Conservation (phyloP, 2,888 invertebrate genomes). For the Lamellibrachia columna region DNA sequence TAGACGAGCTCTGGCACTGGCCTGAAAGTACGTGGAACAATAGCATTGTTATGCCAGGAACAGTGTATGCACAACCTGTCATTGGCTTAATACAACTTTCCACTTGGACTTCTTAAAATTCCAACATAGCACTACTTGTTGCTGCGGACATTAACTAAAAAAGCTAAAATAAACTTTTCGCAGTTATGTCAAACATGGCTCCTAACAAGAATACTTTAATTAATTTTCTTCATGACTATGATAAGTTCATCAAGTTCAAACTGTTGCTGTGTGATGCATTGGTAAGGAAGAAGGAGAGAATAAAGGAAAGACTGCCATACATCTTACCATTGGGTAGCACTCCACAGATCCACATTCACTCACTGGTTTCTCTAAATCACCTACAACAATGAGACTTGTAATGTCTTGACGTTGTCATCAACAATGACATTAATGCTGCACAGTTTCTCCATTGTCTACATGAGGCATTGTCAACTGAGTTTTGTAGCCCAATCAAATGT, state of each 20-base stretch:
- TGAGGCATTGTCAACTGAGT: neutral
- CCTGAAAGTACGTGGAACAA: conserved; percentile 43
- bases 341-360: neutral
- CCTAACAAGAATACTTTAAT: too few species aligned
- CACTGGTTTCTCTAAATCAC: conserved; percentile 38
- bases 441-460: neutral
- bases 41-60: too few species aligned
- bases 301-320: neutral
- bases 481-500: neutral
- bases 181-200: too few species aligned
- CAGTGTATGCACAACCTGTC: too few species aligned
- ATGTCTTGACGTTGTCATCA: neutral
- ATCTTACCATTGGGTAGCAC: conserved; percentile 7
- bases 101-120: neutral
- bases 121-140: neutral
- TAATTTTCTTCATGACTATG: too few species aligned
- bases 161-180: neutral
- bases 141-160: neutral
- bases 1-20: conserved; percentile 59
- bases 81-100: neutral
- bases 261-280: neutral
- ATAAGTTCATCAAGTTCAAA: neutral
- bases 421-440: neutral
- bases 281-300: neutral
- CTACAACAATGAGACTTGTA: neutral